phyloP scores from a whole-genome alignment of 2,888 invertebrate genomes.

The Caenorhabditis drosophilae region DNA sequence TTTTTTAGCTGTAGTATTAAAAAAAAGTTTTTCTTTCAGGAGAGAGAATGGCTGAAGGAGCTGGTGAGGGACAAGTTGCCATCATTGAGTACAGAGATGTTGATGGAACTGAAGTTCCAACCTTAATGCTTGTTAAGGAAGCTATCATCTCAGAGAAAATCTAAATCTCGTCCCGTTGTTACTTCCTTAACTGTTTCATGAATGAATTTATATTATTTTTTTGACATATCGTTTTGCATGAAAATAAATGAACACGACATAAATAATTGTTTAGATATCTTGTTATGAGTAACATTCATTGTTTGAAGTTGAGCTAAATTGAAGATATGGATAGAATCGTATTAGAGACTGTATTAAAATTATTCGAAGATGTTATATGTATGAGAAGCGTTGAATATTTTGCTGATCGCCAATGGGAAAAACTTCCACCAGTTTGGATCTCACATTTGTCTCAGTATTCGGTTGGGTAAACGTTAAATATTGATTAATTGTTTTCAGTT shows the following conservation, averaged over 20 bases:
- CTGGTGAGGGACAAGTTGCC: conserved; percentile 75
- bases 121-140: conserved; percentile 94
- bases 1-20: neutral
- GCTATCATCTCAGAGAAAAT: conserved; percentile 89
- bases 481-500: conserved; percentile 4
- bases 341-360: neutral
- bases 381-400: conserved; percentile 15
- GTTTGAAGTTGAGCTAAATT: too few species aligned
- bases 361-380: neutral
- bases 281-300: neutral
- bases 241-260: too few species aligned
- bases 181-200: conserved; percentile 18
- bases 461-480: neutral
- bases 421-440: conserved; percentile 7
- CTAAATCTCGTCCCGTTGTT: conserved; percentile 48
- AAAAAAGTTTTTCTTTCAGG: conserved; percentile 37
- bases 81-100: conserved; percentile 80
- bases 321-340: conserved; percentile 9
- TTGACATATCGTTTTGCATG: conserved; percentile 28
- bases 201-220: conserved; percentile 36
- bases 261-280: conserved; percentile 28
- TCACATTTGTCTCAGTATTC: conserved; percentile 2
- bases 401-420: neutral
- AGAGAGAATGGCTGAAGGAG: conserved; percentile 66
- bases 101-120: conserved; percentile 74